phyloP scores from a whole-genome alignment of 2,113 vertebrate species.

The Orycteropus afer region DNA sequence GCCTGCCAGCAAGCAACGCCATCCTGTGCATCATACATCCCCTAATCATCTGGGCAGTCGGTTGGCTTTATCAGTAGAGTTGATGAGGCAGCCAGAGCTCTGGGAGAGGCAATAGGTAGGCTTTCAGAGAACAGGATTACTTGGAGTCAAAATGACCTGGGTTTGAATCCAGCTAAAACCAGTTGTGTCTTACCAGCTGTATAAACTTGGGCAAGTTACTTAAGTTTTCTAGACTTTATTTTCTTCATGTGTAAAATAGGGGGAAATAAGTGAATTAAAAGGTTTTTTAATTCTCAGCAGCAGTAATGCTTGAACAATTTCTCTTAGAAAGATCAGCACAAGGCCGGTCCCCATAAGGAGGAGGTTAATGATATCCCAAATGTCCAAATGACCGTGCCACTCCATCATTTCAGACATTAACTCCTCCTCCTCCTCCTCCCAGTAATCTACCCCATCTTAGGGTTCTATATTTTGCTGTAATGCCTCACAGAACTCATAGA shows the following conservation, averaged over 20 bases:
- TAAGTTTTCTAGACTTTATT: background rate
- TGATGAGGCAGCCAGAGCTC: background rate
- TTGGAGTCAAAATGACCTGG: background rate
- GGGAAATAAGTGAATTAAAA: background rate
- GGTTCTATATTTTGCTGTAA: too few relatives aligned
- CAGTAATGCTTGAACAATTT: too few relatives aligned
- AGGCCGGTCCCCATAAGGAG: too few relatives aligned
- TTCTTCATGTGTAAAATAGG: background rate
- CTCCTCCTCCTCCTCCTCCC: too few relatives aligned
- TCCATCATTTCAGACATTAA: too few relatives aligned
- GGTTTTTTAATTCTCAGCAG: background rate
- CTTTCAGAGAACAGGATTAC: background rate
- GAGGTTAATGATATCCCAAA: too few relatives aligned
- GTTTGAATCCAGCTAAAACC: background rate
- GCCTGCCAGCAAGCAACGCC: constrained; percentile 83
- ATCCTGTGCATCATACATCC: rapidly evolving
- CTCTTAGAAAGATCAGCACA: too few relatives aligned
- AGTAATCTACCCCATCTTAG: too few relatives aligned
- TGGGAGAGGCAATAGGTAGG: background rate
- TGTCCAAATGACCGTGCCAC: too few relatives aligned
- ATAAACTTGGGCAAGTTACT: background rate
- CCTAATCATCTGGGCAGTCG: background rate
- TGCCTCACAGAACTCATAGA: too few relatives aligned
- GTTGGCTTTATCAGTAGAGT: background rate
- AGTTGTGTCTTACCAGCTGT: background rate